Evolutionary conservation across 2,113 vertebrate species (phyloP).

Genomic region (Conger conger): DNA sequence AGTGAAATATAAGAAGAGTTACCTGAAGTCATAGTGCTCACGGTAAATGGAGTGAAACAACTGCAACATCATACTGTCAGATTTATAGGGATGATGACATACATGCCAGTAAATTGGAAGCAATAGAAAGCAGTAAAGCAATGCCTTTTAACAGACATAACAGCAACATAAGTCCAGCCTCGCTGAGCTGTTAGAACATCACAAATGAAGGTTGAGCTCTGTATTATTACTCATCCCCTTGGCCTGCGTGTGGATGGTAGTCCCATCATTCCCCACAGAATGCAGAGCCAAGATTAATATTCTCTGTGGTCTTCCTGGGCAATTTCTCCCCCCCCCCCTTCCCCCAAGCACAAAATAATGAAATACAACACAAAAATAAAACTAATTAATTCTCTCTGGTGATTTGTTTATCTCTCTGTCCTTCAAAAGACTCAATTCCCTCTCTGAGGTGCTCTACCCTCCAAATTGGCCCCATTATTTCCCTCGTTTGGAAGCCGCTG

Average conservation of each 20-base stretch:
- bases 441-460: background rate
- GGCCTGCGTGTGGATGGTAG: background rate
- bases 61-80: background rate
- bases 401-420: background rate
- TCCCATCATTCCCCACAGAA: background rate
- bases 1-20: too few relatives aligned
- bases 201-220: background rate
- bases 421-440: background rate
- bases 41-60: background rate
- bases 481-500: background rate
- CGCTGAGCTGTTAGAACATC: background rate
- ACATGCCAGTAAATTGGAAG: too few relatives aligned
- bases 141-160: too few relatives aligned
- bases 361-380: background rate
- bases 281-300: background rate
- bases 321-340: background rate
- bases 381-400: slow-evolving; percentile 15
- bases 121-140: too few relatives aligned
- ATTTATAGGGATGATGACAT: background rate
- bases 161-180: background rate
- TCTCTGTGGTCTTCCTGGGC: background rate
- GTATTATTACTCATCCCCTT: background rate
- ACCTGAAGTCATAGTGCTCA: background rate
- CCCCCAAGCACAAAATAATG: background rate
- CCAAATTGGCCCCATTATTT: slow-evolving; percentile 12